Evolutionary conservation across 1,140 invertebrate genomes (phyloP).

Genomic region (Drosophila repleta): DNA sequence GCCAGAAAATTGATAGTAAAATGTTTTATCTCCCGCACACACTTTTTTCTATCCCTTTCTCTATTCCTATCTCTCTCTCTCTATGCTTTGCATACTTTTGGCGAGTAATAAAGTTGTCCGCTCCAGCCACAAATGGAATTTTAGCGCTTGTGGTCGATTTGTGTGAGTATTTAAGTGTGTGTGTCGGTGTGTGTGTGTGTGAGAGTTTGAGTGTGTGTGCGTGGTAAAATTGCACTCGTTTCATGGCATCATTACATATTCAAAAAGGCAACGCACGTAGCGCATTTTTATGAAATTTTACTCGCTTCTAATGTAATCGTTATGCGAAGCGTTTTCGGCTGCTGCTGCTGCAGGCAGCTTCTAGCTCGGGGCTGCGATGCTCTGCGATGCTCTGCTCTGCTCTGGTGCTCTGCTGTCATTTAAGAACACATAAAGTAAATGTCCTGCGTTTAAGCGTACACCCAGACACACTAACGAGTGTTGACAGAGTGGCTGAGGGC

Average conservation of each 20-base stretch:
- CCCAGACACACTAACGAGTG: conserved; percentile 56
- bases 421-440: conserved; percentile 77
- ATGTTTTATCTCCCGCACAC: conserved; percentile 50
- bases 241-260: conserved; percentile 73
- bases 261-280: conserved; percentile 77
- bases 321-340: conserved; percentile 52
- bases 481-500: neutral
- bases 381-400: conserved; percentile 26
- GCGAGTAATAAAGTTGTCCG: conserved; percentile 70
- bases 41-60: conserved; percentile 22
- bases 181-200: conserved; percentile 15
- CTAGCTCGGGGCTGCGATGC: conserved; percentile 5
- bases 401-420: conserved; percentile 57
- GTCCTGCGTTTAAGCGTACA: conserved; percentile 65
- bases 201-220: conserved; percentile 37
- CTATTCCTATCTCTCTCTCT: conserved; percentile 5
- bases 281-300: conserved; percentile 76
- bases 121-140: conserved; percentile 72
- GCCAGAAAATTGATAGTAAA: conserved; percentile 71
- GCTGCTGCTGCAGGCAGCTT: conserved; percentile 31
- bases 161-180: conserved; percentile 45
- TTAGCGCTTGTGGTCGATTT: conserved; percentile 66
- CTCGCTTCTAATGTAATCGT: conserved; percentile 75
- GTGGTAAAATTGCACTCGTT: conserved; percentile 70
- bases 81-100: conserved; percentile 56